These are phyloP conservation scores for Cantharis rufa DNA, from an alignment of 2,888 invertebrate species.

Conservation along the genomic window DNA sequence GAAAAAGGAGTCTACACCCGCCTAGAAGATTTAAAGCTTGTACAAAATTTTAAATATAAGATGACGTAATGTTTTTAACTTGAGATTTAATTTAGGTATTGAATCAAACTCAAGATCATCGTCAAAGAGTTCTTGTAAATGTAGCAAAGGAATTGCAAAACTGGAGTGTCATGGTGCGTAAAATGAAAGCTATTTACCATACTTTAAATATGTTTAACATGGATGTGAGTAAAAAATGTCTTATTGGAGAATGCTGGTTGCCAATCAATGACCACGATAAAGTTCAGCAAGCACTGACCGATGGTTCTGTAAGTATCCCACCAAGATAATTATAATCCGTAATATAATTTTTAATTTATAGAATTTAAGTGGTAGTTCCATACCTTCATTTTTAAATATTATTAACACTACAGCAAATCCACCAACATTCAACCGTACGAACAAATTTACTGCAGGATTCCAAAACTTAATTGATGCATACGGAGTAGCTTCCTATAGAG, in stretches of 20 bases:
- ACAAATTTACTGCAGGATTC: slow-evolving; percentile 91
- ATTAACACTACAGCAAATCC: slow-evolving; percentile 80
- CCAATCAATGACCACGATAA: slow-evolving; percentile 70
- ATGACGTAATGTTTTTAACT: background rate
- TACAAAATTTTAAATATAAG: slow-evolving; percentile 43
- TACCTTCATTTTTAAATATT: slow-evolving; percentile 90
- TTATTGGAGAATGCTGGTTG: slow-evolving; percentile 90
- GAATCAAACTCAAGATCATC: slow-evolving; percentile 86
- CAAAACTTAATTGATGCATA: slow-evolving; percentile 93
- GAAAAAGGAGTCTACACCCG: slow-evolving; percentile 84
- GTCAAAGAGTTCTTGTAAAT: slow-evolving; percentile 79
- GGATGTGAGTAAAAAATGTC: slow-evolving; percentile 87
- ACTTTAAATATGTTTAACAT: slow-evolving; percentile 90
- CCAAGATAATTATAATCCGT: background rate
- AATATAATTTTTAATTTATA: slow-evolving; percentile 43
- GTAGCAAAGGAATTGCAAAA: slow-evolving; percentile 86
- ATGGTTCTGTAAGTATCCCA: slow-evolving; percentile 81
- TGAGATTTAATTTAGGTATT: slow-evolving; percentile 66
- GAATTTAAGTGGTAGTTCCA: slow-evolving; percentile 80
- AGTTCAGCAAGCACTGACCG: slow-evolving; percentile 76
- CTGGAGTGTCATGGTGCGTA: slow-evolving; percentile 84
- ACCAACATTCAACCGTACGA: slow-evolving; percentile 90
- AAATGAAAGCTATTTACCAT: slow-evolving; percentile 94
- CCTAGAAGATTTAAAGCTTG: slow-evolving; percentile 84
- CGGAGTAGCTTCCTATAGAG: slow-evolving; percentile 89